Percentiles rank a stretch among this genome's conserved stretches.
phyloP scores from a whole-genome alignment of 2,113 vertebrate species.

The Vulpes lagopus region DNA sequence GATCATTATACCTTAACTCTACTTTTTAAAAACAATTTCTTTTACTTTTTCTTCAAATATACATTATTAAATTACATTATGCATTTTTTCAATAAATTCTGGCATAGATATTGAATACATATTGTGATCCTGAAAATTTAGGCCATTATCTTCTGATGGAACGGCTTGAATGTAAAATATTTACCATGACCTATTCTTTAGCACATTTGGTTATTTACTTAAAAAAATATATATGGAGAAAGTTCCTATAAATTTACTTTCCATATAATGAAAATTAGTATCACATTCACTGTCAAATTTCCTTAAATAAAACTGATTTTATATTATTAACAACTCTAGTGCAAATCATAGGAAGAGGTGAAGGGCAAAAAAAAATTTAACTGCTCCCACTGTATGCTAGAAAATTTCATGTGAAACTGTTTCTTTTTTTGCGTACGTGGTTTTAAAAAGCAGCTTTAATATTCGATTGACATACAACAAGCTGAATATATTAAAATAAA shows the following conservation, averaged over 20 bases:
- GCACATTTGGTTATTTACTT: constrained; percentile 19
- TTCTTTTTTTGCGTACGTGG: neutral
- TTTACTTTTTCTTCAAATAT: neutral
- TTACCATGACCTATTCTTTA: neutral
- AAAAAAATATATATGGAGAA: neutral
- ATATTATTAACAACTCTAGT: neutral
- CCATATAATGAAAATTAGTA: neutral
- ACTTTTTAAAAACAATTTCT: neutral
- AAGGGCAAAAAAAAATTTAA: neutral
- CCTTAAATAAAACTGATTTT: neutral
- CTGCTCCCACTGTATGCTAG: neutral
- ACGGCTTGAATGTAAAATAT: neutral
- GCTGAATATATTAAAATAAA: neutral
- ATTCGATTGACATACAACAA: neutral
- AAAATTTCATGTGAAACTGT: neutral
- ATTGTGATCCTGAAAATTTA: neutral
- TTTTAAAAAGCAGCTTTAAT: neutral
- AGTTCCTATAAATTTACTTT: neutral
- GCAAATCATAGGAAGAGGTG: neutral
- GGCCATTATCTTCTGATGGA: neutral
- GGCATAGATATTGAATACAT: neutral
- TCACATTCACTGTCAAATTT: neutral
- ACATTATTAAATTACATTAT: neutral
- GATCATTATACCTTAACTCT: neutral
- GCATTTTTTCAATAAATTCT: constrained; percentile 8